Conservation (phyloP, 92 coral and sea anemone genomes). For the Porites evermanni region DNA sequence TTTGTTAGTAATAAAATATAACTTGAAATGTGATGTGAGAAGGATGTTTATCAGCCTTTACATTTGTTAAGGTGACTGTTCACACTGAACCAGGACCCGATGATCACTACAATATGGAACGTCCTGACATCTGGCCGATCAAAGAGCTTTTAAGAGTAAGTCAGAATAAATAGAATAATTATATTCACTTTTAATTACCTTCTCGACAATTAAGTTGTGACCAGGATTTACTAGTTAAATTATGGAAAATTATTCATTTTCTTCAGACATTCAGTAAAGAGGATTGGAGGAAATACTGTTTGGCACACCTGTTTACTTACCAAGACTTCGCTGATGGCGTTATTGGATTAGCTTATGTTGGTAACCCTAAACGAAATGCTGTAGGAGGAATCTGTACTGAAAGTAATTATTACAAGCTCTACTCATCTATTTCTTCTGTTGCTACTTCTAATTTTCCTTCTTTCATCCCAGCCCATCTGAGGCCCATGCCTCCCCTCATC, state of each 20-base stretch:
- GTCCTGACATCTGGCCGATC: slow-evolving; percentile 58
- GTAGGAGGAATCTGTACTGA: slow-evolving; percentile 95
- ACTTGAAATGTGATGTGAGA: no score
- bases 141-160: slow-evolving; percentile 74
- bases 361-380: slow-evolving; percentile 72
- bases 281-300: slow-evolving; percentile 72
- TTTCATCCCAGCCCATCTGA: no score
- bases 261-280: slow-evolving; percentile 75
- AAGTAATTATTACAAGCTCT: slow-evolving; percentile 36
- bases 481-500: no score
- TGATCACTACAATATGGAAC: slow-evolving; percentile 42
- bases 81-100: slow-evolving; percentile 17
- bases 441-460: no score
- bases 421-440: no score
- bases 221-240: no score
- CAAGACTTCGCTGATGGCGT: slow-evolving; percentile 97
- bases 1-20: no score
- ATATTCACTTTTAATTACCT: no score
- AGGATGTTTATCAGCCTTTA: no score
- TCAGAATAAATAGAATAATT: background rate
- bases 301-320: slow-evolving; percentile 96
- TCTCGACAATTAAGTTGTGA: no score
- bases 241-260: background rate
- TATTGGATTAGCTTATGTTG: slow-evolving; percentile 97
- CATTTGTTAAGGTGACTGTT: slow-evolving; percentile 50